Evolutionary conservation across 2,888 invertebrate genomes (phyloP), one percentile per base, ranked within the genome.

Genomic region (Lutraria lutraria): DNA sequence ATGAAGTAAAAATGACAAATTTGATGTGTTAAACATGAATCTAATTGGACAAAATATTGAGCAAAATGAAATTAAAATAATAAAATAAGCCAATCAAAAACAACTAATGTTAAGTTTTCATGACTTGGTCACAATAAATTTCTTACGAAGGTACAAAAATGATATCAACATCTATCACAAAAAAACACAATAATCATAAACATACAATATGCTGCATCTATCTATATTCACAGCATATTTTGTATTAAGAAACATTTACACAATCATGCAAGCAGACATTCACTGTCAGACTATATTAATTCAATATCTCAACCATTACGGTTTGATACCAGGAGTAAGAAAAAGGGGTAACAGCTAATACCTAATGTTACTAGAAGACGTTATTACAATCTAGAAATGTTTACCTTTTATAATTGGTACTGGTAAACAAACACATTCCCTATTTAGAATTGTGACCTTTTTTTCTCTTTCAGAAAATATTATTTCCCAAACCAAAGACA

Each of bases 31-130:
- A 4, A 12, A 43, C 13, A 68, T 68, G 63, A 68, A 68, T 68
- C 63, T 8, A n/a, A 68, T 68, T 25, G n/a, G 25, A 68, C 63
- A 68, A 68, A 68, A 68, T 68, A 68, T 68, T 68, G 63, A 68
- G 63, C 63, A 68, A 68, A 4, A 68, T 25, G 63, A 25, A 68
- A 68, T 68, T 13, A 68, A 68, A 25, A 68, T 68, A 68, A n/a
- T n/a, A n/a, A 56, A 56, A 8, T 68, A 68, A 68, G 63, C 63
- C 25, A 68, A n/a, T 25, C 1, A 3, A 68, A 68, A n/a, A n/a
- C 63, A 68, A 3, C 25, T 12, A n/a, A 3, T 4, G 25, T 68
- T 25, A 13, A 68, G 25, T 68, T 25, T 68, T 68, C 25, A 68
- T 68, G 63, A 68, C 63, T 68, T 25, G 4, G 63, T 68, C 63